Evolutionary conservation across 2,113 vertebrate species (phyloP), one percentile per base, ranked within the genome.

Genomic region (Festucalex cinctus): DNA sequence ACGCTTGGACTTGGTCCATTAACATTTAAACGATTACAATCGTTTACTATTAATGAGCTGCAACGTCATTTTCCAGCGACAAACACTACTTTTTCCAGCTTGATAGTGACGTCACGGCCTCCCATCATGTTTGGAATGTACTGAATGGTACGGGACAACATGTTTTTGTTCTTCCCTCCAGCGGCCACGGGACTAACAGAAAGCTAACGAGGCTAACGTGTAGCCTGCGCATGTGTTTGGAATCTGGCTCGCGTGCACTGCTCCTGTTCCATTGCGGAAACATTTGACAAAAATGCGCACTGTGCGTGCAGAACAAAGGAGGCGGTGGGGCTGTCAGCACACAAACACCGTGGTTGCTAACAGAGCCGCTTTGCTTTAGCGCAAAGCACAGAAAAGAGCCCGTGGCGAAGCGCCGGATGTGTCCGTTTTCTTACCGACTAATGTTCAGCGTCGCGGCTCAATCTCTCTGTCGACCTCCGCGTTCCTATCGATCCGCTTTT

Each of bases 251-350:
- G 51, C 22, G n/a, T 12, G 22, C 49, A 53, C 46, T 6, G 1
- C 12, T 46, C 14, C 1, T 46, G 20, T 54, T 5, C 51, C 12
- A 13, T 9, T 54, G 51, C 51, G 51, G 22, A 26, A 26, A 28
- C 16, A 57, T 57, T 19, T 16, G 26, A 16, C 60, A 19, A 22
- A 43, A 24, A 71, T 43, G 0, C 12, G 37, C 0, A 58, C 59
- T 43, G 68, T 32, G 56, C 62, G 79, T 85, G 72, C 79, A 82
- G 86, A 91, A 91, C 90, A 91, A 85, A 86, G 81, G 67, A 71
- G 62, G 71, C 36, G 73, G 74, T n/a, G 53, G 53, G 59, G 84
- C 71, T 65, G 71, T 35, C 41, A 51, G 68, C 43, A 36, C 24
- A 12, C 41, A 73, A 46, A 63, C 66, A 37, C 75, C 5, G 54